A percentile compares a stretch with the other conserved stretches of the same genome.
phyloP scores from a whole-genome alignment of 2,888 invertebrate species.

The Coelopa pilipes region DNA sequence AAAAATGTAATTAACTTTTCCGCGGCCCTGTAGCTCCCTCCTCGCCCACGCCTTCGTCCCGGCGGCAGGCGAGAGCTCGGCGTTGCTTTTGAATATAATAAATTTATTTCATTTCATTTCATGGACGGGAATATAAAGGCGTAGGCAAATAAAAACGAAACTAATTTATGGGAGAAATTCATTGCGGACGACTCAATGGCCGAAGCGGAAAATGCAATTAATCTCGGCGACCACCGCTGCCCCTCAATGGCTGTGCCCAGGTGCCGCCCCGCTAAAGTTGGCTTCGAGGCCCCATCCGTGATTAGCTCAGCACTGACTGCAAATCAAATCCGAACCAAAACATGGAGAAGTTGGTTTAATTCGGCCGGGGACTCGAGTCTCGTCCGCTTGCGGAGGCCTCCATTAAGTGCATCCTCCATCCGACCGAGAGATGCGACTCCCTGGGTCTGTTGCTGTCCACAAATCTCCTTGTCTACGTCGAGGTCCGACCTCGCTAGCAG shows the following conservation, averaged over 20 bases:
- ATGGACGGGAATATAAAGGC: not conserved
- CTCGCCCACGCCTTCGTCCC: not conserved
- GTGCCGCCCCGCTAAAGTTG: not conserved
- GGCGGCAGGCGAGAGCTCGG: not conserved
- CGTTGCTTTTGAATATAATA: constrained; percentile 1
- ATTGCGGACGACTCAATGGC: constrained; percentile 37
- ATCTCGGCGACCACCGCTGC: constrained; percentile 18
- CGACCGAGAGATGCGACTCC: too few species aligned
- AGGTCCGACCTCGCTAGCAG: too few species aligned
- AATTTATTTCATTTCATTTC: constrained; percentile 15
- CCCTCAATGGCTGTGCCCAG: not conserved
- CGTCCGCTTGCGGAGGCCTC: not conserved
- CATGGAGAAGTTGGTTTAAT: not conserved
- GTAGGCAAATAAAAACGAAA: constrained; percentile 20
- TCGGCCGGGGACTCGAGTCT: not conserved
- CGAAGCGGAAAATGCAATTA: constrained; percentile 41
- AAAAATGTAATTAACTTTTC: not conserved
- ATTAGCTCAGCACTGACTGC: not conserved
- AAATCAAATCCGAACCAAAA: not conserved
- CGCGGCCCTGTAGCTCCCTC: not conserved
- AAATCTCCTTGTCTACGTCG: too few species aligned
- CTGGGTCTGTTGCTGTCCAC: too few species aligned
- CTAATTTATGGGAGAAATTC: constrained; percentile 39
- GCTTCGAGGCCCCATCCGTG: not conserved
- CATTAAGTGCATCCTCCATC: too few species aligned